phyloP scores from a whole-genome alignment of 2,797 vertebrate genomes.

The Falco cherrug region DNA sequence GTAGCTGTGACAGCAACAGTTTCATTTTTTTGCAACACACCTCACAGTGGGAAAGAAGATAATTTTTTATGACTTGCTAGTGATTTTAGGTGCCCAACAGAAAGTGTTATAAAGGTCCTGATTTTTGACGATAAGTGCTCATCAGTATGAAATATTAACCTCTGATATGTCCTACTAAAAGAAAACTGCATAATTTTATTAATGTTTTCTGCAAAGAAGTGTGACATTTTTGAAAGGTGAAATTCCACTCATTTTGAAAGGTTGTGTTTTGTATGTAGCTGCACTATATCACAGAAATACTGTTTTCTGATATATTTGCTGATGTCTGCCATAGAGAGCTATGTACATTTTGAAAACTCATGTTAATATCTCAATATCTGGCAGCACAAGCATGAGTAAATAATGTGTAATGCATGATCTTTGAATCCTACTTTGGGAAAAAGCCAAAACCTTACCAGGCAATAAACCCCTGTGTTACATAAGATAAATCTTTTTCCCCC shows the following conservation, averaged over 20 bases:
- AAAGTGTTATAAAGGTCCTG: neutral
- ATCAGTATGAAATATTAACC: neutral
- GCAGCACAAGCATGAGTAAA: neutral
- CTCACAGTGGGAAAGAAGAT: neutral
- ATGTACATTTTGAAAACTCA: neutral
- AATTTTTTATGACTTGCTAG: neutral
- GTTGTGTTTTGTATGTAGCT: neutral
- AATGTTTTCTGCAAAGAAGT: neutral
- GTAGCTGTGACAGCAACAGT: neutral
- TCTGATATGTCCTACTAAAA: neutral
- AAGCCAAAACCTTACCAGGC: neutral
- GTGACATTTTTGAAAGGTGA: neutral
- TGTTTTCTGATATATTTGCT: neutral
- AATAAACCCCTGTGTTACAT: fast-evolving
- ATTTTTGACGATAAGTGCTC: neutral
- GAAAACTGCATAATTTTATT: neutral
- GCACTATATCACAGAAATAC: neutral
- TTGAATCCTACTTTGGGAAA: neutral
- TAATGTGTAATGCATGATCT: neutral
- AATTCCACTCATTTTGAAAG: neutral
- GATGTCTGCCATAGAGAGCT: neutral
- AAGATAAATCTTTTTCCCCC: too few relatives aligned
- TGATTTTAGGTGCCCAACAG: neutral
- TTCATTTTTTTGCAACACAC: neutral
- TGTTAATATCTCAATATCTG: neutral